phyloP scores from a whole-genome alignment of 2,113 vertebrate species.

The Chroicocephalus ridibundus region DNA sequence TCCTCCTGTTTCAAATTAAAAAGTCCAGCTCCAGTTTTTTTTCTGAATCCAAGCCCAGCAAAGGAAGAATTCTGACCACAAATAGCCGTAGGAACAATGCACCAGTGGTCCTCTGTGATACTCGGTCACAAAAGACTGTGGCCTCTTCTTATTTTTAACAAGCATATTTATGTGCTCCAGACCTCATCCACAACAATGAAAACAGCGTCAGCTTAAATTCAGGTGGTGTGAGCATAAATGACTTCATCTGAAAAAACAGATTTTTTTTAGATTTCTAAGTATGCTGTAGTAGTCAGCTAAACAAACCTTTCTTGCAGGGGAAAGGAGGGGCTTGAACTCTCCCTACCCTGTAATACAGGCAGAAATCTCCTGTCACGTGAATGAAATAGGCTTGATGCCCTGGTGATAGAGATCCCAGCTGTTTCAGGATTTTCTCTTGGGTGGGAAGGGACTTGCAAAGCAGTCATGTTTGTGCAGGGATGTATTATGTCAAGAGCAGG shows the following conservation, averaged over 20 bases:
- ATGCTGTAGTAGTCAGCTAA: not conserved
- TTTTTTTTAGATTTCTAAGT: not conserved
- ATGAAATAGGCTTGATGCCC: not conserved
- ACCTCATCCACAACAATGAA: not conserved
- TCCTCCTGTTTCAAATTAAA: not conserved
- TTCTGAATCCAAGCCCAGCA: not conserved
- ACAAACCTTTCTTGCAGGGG: not conserved
- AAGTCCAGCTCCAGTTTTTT: not conserved
- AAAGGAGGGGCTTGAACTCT: not conserved
- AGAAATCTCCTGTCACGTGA: not conserved
- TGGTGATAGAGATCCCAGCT: not conserved
- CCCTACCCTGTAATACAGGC: not conserved
- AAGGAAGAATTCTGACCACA: constrained; percentile 9
- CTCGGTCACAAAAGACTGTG: not conserved
- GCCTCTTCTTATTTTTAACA: not conserved
- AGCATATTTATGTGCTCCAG: not conserved
- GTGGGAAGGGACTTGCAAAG: not conserved
- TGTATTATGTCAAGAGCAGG: not conserved
- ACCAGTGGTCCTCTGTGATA: not conserved
- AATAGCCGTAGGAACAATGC: not conserved
- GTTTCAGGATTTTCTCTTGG: not conserved
- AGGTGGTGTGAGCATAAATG: not conserved
- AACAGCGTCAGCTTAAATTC: not conserved
- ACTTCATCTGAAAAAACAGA: not conserved
- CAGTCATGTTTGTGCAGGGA: not conserved